Conservation (phyloP, 2,888 invertebrate genomes). For the Phengaris arion region DNA sequence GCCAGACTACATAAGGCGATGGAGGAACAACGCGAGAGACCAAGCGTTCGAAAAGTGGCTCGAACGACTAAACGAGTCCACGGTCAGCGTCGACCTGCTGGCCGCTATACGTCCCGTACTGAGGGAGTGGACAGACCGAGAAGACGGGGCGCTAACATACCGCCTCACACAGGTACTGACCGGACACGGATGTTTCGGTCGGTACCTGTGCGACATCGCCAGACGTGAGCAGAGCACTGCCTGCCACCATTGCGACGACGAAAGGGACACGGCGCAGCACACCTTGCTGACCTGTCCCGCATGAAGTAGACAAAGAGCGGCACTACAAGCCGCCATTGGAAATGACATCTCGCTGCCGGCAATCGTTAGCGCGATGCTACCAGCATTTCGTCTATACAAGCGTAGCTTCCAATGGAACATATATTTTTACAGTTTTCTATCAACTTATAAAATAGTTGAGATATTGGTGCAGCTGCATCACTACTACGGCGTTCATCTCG, state of each 20-base stretch:
- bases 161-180: background rate
- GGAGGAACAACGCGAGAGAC: background rate
- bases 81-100: background rate
- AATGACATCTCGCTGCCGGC: too few species aligned
- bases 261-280: too few species aligned
- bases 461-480: constrained; percentile 24
- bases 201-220: too few species aligned
- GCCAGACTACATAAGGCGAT: background rate
- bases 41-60: background rate
- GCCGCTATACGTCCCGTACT: background rate
- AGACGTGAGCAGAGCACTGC: too few species aligned
- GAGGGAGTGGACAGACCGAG: background rate
- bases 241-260: too few species aligned
- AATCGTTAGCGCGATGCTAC: background rate
- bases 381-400: constrained; percentile 29
- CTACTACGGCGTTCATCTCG: too few species aligned
- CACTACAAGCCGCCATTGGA: too few species aligned
- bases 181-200: too few species aligned
- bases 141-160: background rate
- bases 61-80: background rate
- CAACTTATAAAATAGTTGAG: constrained; percentile 5
- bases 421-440: constrained; percentile 13
- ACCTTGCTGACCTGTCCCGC: too few species aligned
- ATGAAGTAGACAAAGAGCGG: too few species aligned
- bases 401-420: constrained; percentile 25